These are phyloP conservation scores for Pseudachorutes palmiensis DNA, from an alignment of 1,140 invertebrate genomes.

Conservation along the genomic window DNA sequence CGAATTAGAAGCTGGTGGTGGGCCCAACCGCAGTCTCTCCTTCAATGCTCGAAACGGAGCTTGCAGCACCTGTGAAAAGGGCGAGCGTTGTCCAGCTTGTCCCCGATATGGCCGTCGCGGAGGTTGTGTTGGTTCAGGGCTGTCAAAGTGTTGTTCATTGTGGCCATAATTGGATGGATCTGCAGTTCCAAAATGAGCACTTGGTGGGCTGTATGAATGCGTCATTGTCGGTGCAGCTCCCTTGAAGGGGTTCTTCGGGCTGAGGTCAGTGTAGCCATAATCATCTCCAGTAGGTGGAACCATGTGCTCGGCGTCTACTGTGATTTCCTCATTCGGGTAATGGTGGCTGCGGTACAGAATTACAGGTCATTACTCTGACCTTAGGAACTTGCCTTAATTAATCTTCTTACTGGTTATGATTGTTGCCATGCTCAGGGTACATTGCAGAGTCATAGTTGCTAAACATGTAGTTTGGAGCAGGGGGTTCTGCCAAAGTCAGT, in stretches of 20 bases:
- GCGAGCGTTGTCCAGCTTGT: neutral
- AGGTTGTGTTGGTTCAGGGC: neutral
- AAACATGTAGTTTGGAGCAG: neutral
- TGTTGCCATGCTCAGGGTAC: neutral
- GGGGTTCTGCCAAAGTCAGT: neutral
- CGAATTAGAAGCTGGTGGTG: too few relatives aligned
- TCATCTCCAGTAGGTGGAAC: conserved; percentile 15
- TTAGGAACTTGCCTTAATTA: neutral
- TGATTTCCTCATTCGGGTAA: too few relatives aligned
- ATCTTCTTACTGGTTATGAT: neutral
- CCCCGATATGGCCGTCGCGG: neutral
- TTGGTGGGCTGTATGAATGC: conserved; percentile 16
- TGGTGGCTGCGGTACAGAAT: too few relatives aligned
- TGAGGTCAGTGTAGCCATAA: conserved; percentile 18
- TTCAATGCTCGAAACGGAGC: too few relatives aligned
- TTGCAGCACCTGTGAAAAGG: too few relatives aligned
- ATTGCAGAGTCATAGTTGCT: neutral
- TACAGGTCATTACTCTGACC: conserved; percentile 3
- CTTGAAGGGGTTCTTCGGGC: conserved; percentile 15
- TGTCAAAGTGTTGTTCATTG: too few relatives aligned
- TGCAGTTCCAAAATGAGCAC: neutral
- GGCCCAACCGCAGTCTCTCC: too few relatives aligned
- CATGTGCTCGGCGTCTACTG: conserved; percentile 1
- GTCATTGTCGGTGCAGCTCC: neutral
- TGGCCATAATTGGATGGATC: too few relatives aligned